Evolutionary conservation across 2,797 vertebrate genomes (phyloP).

Genomic region (Neosalanx taihuensis): DNA sequence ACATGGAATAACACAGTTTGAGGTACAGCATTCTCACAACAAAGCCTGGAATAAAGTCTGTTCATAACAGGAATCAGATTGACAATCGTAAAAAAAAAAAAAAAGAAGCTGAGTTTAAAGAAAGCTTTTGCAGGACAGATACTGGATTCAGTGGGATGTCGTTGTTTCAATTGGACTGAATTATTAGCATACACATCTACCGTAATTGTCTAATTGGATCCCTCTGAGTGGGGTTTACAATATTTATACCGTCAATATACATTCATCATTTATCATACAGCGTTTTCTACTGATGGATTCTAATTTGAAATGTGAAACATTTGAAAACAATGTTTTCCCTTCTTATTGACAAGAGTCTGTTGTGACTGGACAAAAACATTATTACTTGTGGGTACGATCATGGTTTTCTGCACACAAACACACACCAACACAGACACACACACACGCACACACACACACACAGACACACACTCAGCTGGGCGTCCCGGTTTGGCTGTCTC

Average conservation of each 20-base stretch:
- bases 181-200: not conserved
- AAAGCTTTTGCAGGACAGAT: no score
- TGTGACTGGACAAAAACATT: no score
- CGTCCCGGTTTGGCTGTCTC: slow-evolving; percentile 25
- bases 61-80: no score
- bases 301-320: slow-evolving; percentile 20
- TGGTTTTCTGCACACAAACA: not conserved
- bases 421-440: slow-evolving; percentile 18
- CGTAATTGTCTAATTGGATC: not conserved
- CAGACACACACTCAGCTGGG: slow-evolving; percentile 22
- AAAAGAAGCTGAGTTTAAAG: no score
- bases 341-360: not conserved
- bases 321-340: not conserved
- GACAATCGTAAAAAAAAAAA: no score
- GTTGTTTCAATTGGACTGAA: not conserved
- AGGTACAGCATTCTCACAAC: no score
- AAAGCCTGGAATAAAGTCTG: no score
- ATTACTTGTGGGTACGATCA: no score
- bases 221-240: not conserved
- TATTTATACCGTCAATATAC: slow-evolving; percentile 5
- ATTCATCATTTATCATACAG: not conserved
- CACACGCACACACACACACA: slow-evolving; percentile 11
- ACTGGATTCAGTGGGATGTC: no score
- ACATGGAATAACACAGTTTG: no score
- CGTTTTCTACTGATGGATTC: no score